Percentiles rank a stretch among this genome's conserved stretches.
Conservation (phyloP, 2,888 invertebrate species). For the Eupithecia subumbrata region DNA sequence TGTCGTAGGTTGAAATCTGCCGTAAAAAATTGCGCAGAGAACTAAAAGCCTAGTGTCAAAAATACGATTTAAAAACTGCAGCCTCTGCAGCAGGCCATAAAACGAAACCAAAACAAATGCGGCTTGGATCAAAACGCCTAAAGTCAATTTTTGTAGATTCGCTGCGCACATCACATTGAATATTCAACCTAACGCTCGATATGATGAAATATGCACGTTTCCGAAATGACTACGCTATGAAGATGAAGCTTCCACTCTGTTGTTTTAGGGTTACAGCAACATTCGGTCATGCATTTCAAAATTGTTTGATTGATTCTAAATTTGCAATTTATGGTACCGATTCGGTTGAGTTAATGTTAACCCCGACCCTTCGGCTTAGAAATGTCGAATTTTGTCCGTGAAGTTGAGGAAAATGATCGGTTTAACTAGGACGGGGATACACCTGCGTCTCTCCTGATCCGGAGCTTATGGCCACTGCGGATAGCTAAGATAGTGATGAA, state of each 20-base stretch:
- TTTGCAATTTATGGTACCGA: conserved; percentile 26
- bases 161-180: conserved; percentile 51
- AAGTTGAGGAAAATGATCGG: conserved; percentile 62
- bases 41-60: conserved; percentile 24
- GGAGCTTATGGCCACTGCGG: conserved; percentile 62
- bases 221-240: conserved; percentile 47
- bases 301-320: conserved; percentile 23
- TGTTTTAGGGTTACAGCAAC: conserved; percentile 26
- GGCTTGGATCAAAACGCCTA: conserved; percentile 44
- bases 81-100: conserved; percentile 36
- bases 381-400: conserved; percentile 52
- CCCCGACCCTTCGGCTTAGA: conserved; percentile 46
- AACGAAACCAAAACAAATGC: conserved; percentile 45
- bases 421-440: conserved; percentile 56
- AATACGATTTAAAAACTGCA: conserved; percentile 37
- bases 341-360: conserved; percentile 49
- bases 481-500: conserved; percentile 71
- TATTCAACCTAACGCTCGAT: conserved; percentile 51
- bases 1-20: conserved; percentile 7
- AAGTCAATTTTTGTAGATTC: conserved; percentile 50
- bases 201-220: conserved; percentile 52
- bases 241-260: conserved; percentile 41
- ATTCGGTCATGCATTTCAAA: conserved; percentile 7
- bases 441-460: conserved; percentile 69
- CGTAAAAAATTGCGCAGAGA: conserved; percentile 17